Percentiles rank a stretch among this genome's conserved stretches.
Evolutionary conservation across 1,140 invertebrate species (phyloP).

Genomic region (Drosophila sucinea): DNA sequence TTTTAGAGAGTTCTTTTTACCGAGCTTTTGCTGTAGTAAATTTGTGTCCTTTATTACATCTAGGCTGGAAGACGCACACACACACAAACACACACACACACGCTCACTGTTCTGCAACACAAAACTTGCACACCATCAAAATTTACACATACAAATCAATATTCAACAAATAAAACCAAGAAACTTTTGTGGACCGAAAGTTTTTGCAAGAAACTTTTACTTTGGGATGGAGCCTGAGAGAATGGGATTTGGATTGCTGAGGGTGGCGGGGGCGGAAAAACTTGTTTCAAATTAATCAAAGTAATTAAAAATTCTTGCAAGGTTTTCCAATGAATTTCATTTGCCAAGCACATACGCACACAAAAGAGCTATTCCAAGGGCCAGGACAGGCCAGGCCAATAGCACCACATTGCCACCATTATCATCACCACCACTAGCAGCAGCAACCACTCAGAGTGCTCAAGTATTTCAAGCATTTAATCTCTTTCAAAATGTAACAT

Average conservation of each 20-base stretch:
- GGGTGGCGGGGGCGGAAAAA: background rate
- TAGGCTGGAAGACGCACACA: background rate
- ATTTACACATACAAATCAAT: constrained; percentile 27
- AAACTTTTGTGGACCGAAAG: constrained; percentile 27
- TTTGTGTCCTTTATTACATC: too few relatives aligned
- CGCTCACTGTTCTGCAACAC: too few relatives aligned
- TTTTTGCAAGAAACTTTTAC: constrained; percentile 27
- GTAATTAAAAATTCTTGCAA: constrained; percentile 39
- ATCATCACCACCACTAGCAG: background rate
- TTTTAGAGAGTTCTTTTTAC: too few relatives aligned
- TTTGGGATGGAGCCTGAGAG: background rate
- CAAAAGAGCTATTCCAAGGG: background rate
- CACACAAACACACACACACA: background rate
- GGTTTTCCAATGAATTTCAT: constrained; percentile 29
- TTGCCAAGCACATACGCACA: constrained; percentile 31
- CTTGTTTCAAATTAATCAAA: constrained; percentile 43
- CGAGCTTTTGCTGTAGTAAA: too few relatives aligned
- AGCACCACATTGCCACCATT: background rate
- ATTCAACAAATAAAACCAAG: constrained; percentile 25
- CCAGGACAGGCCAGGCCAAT: too few relatives aligned
- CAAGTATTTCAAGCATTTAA: constrained; percentile 21
- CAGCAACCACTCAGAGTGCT: background rate
- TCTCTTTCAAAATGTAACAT: constrained; percentile 26
- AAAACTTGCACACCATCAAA: constrained; percentile 1
- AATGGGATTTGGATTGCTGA: background rate